phyloP scores from a whole-genome alignment of 1,140 invertebrate genomes.

The Drosophila rufa region DNA sequence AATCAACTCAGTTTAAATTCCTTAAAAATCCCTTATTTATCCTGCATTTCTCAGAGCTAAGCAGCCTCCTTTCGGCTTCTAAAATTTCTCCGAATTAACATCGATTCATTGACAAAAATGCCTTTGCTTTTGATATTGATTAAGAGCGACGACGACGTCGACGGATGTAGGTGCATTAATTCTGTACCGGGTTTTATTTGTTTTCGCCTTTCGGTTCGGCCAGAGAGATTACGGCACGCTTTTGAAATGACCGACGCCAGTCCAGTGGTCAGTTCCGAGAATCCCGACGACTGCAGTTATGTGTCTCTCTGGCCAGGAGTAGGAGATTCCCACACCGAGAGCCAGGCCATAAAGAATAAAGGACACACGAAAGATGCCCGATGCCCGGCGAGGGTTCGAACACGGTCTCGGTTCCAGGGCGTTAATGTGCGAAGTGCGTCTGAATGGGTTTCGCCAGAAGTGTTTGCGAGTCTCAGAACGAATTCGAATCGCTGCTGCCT shows the following conservation, averaged over 20 bases:
- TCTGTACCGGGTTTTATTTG: constrained; percentile 10
- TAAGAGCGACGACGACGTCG: constrained; percentile 29
- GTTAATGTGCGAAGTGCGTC: constrained; percentile 82
- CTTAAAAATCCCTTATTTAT: neutral
- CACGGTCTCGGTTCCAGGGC: constrained; percentile 42
- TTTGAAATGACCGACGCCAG: constrained; percentile 70
- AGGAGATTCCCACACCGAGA: constrained; percentile 61
- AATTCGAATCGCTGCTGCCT: constrained; percentile 29
- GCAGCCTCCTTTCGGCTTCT: neutral
- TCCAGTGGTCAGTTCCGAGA: constrained; percentile 56
- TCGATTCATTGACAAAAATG: constrained; percentile 51
- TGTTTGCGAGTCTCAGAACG: constrained; percentile 26
- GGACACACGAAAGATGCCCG: constrained; percentile 44
- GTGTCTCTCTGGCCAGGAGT: constrained; percentile 4
- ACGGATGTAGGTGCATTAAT: constrained; percentile 26
- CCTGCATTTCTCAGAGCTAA: neutral
- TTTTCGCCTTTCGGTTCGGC: constrained; percentile 3
- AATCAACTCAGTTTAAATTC: neutral
- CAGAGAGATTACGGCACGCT: constrained; percentile 55
- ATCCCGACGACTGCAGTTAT: constrained; percentile 40
- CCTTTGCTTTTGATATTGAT: constrained; percentile 55
- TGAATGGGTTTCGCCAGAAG: constrained; percentile 78
- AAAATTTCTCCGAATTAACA: constrained; percentile 27
- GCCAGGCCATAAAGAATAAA: constrained; percentile 36
- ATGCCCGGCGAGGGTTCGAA: neutral